Percentiles rank a stretch among this genome's conserved stretches.
Conservation (phyloP, 2,797 vertebrate genomes). For the Morus bassanus region DNA sequence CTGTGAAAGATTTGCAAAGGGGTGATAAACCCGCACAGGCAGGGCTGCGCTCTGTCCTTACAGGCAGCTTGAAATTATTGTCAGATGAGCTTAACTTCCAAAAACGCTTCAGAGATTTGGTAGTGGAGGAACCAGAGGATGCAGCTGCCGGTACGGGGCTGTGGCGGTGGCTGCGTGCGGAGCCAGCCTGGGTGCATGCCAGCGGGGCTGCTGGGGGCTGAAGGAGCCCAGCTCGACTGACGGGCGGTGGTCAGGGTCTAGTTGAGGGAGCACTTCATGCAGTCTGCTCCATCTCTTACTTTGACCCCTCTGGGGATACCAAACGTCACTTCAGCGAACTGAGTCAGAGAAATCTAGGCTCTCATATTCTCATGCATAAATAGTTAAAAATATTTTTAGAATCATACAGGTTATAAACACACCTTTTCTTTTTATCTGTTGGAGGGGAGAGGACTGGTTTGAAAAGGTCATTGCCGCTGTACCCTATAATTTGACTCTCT, state of each 20-base stretch:
- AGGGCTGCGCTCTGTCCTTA: background rate
- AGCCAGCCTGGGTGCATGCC: background rate
- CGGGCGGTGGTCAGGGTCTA: background rate
- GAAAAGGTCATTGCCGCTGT: fast-evolving
- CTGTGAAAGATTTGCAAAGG: background rate
- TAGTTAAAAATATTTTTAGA: background rate
- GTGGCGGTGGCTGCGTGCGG: fast-evolving
- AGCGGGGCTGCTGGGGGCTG: background rate
- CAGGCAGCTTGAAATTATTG: fast-evolving
- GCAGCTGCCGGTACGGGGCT: background rate
- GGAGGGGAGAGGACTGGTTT: background rate
- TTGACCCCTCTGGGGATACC: too few species aligned
- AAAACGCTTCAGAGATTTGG: background rate
- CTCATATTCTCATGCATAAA: background rate
- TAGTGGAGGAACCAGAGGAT: background rate
- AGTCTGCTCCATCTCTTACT: background rate
- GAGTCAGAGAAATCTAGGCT: background rate
- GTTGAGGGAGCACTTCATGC: background rate
- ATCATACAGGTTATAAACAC: background rate
- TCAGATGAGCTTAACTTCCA: background rate
- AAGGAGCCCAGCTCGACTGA: background rate
- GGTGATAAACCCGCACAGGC: background rate
- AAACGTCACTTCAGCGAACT: fast-evolving
- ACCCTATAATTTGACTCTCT: background rate
- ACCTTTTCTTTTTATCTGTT: background rate